Base-by-base conservation (phyloP, 2,888 invertebrate species). In the Dendrolimus pini region DNA sequence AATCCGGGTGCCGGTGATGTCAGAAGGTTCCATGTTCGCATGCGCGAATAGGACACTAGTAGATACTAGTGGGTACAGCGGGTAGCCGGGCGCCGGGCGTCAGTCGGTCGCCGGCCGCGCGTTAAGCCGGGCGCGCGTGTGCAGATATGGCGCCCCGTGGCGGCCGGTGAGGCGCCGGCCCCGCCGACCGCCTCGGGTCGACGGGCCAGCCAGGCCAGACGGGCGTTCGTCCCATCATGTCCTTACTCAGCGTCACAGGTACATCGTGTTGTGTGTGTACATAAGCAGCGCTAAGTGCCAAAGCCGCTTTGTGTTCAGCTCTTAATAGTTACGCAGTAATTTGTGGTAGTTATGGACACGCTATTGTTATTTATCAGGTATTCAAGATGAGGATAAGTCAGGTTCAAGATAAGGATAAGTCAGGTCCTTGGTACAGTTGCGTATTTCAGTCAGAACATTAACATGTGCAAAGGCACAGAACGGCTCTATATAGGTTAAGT, bases 191-290 rank as follows among this genome's bases (percentile, higher is more conserved):
- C 85, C 85, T 78, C 85, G 89, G 87, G 89, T 89, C 89, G 89
- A 88, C 89, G 89, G 89, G 89, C 85, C 85, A 82, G 82, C 81
- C 82, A 74, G 77, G 77, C 80, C 68, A 66, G 69, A 69, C 74
- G 83, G 80, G 75, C 80, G 76, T 74, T 73, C 80, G 81, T 77
- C 85, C 81, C 88, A 89, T 72, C 88, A 91, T 91, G 91, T 91
- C 91, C 82, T 87, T 91, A 80, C 90, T 91, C 83, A 91, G 91
- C 90, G 91, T 91, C 81, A 91, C 91, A 90, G 91, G 91, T 91
- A 74, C 65, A 69, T 71, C 74, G 72, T 75, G 78, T 74, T 75
- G 72, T 65, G 62, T 59, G 61, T 69, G 65, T 66, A 62, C 55
- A 10, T 47, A 47, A 47, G 9, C 30, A 30, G 47, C 47, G 47